Percentiles rank a stretch among this genome's conserved stretches.
phyloP scores from a whole-genome alignment of 2,113 vertebrate genomes.

The Callocephalon fimbriatum region DNA sequence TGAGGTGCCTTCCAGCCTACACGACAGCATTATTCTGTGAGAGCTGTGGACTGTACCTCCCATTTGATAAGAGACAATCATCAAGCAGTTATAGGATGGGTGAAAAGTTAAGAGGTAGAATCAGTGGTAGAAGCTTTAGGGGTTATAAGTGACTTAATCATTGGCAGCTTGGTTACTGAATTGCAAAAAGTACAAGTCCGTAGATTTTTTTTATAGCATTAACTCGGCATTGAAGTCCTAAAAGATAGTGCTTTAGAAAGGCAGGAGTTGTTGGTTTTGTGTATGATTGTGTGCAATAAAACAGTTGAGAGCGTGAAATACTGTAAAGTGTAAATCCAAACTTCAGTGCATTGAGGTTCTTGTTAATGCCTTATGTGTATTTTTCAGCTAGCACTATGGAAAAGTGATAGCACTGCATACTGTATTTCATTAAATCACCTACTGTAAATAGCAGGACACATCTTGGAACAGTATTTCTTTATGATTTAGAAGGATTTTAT shows the following conservation, averaged over 20 bases:
- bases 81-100: not conserved
- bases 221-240: fast-evolving
- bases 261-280: not conserved
- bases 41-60: not conserved
- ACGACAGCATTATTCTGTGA: not conserved
- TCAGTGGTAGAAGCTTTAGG: not conserved
- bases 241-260: not conserved
- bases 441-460: not conserved
- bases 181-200: not conserved
- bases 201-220: not conserved
- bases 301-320: not conserved
- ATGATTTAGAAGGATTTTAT: slow-evolving; percentile 64
- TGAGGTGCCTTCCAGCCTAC: not conserved
- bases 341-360: not conserved
- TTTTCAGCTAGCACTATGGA: not conserved
- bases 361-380: not conserved
- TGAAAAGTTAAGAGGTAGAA: not conserved
- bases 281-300: not conserved
- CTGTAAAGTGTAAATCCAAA: not conserved
- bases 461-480: slow-evolving; percentile 51
- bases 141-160: not conserved
- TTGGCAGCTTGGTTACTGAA: not conserved
- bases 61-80: not conserved
- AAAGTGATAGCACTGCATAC: not conserved
- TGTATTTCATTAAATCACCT: slow-evolving; percentile 30